Evolutionary conservation across 2,888 invertebrate species (phyloP).

Genomic region (Cheilosia urbana): DNA sequence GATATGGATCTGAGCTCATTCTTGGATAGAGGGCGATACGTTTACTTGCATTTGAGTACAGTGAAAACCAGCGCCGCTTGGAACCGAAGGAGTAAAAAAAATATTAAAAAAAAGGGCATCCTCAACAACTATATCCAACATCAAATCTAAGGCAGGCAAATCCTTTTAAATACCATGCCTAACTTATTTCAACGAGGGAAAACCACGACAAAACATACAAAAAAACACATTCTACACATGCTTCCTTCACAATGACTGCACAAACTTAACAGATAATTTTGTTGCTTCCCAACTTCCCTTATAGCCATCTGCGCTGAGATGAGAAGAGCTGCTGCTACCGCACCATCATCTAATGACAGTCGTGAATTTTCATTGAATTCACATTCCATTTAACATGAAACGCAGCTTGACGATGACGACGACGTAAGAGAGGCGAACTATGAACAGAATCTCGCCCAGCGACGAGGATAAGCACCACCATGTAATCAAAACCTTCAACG

Average conservation of each 20-base stretch:
- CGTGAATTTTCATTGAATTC: slow-evolving; percentile 65
- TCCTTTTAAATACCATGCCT: background rate
- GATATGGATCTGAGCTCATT: slow-evolving; percentile 75
- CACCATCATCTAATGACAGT: slow-evolving; percentile 15
- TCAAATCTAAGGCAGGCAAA: background rate
- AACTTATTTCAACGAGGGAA: background rate
- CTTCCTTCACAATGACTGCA: slow-evolving; percentile 23
- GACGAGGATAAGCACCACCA: background rate
- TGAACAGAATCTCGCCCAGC: slow-evolving; percentile 1
- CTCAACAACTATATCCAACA: background rate
- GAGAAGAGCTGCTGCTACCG: background rate
- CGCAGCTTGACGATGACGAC: background rate
- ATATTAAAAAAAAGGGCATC: background rate
- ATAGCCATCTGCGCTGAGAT: slow-evolving; percentile 6
- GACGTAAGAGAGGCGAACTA: background rate
- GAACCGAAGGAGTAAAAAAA: background rate
- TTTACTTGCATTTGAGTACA: slow-evolving; percentile 25
- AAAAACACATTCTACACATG: slow-evolving; percentile 1
- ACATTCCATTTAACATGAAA: slow-evolving; percentile 61
- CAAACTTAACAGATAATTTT: slow-evolving; percentile 28
- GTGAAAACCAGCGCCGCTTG: background rate
- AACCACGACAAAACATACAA: background rate
- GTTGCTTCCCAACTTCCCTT: background rate
- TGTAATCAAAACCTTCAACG: slow-evolving; percentile 36
- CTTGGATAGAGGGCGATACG: slow-evolving; percentile 72